phyloP scores from a whole-genome alignment of 2,113 vertebrate species.

The Sorex araneus region DNA sequence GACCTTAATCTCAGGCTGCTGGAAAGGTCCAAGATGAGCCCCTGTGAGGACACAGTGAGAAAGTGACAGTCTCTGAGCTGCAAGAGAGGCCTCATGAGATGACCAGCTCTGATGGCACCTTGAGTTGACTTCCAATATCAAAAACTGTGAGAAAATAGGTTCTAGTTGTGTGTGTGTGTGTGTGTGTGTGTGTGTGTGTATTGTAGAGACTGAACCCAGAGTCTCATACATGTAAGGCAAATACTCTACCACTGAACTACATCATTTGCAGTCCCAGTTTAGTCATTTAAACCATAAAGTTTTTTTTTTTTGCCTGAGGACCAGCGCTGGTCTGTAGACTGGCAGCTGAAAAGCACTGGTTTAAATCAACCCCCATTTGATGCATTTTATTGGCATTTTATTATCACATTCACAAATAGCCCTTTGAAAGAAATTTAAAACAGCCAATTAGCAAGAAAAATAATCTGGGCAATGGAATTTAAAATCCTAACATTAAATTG shows the following conservation, averaged over 20 bases:
- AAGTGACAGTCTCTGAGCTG: neutral
- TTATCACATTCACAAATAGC: neutral
- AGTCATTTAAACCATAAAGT: neutral
- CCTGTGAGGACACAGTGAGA: neutral
- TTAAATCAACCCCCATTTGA: too few species aligned
- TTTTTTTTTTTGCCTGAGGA: too few species aligned
- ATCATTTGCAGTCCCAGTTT: neutral
- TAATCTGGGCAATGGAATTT: neutral
- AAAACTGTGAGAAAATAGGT: neutral
- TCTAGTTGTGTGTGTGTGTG: too few species aligned
- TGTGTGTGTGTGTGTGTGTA: too few species aligned
- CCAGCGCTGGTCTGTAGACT: neutral
- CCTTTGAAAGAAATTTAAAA: neutral
- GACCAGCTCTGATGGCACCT: neutral
- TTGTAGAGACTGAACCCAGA: too few species aligned
- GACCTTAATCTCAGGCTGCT: too few species aligned
- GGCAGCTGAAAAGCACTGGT: neutral
- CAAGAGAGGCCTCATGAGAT: neutral
- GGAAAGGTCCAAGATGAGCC: neutral
- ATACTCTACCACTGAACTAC: too few species aligned
- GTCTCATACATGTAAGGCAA: too few species aligned
- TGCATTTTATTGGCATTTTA: too few species aligned
- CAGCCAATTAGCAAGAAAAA: neutral
- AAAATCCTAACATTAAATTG: neutral
- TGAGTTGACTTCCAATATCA: neutral